phyloP scores from a whole-genome alignment of 2,797 vertebrate genomes.

The Urosaurus nigricauda region DNA sequence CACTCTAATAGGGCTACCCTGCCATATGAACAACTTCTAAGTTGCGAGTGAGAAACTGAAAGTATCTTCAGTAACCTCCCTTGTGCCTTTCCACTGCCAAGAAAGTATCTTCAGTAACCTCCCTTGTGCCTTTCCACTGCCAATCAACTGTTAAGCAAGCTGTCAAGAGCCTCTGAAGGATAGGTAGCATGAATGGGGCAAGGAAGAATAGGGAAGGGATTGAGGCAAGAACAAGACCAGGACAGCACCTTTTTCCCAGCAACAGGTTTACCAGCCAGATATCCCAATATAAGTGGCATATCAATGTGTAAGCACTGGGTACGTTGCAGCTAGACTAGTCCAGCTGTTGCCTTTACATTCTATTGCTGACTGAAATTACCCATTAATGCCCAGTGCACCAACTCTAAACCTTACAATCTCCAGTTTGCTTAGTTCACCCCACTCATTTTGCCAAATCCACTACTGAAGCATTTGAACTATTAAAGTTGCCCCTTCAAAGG shows the following conservation, averaged over 20 bases:
- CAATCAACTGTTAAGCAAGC: constrained; percentile 64
- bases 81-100: constrained; percentile 36
- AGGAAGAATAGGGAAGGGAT: constrained; percentile 47
- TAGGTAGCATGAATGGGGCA: constrained; percentile 46
- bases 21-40: constrained; percentile 1
- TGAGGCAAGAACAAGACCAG: constrained; percentile 52
- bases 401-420: constrained; percentile 24
- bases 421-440: not conserved
- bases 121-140: constrained; percentile 43
- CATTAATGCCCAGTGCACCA: constrained; percentile 21
- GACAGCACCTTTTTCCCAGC: constrained; percentile 50
- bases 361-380: constrained; percentile 47
- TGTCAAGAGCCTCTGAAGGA: constrained; percentile 66
- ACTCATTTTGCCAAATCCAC: not conserved
- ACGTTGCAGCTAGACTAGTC: constrained; percentile 47
- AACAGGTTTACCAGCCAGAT: not conserved
- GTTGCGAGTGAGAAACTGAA: constrained; percentile 30
- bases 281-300: constrained; percentile 56
- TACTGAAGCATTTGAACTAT: not conserved
- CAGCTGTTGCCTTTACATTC: constrained; percentile 47
- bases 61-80: constrained; percentile 45
- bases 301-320: constrained; percentile 59
- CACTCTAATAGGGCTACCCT: constrained; percentile 61
- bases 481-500: constrained; percentile 15
- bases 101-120: constrained; percentile 43